These are phyloP conservation scores for Steinernema feltiae DNA, from an alignment of 1,140 invertebrate genomes.

Conservation along the genomic window DNA sequence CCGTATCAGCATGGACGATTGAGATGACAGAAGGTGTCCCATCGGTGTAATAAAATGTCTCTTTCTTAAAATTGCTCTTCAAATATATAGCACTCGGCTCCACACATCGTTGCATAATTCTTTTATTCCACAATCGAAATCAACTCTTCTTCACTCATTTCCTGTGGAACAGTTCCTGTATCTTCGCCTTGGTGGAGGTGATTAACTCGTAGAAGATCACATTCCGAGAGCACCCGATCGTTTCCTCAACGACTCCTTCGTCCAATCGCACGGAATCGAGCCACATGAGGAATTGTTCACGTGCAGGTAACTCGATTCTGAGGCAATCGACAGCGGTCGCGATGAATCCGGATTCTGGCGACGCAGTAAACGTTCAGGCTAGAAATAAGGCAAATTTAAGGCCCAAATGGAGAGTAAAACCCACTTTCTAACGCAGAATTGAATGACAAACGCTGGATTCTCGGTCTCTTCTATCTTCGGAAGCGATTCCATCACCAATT, in stretches of 20 bases:
- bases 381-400: conserved; percentile 29
- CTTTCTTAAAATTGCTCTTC: too few relatives aligned
- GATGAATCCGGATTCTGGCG: conserved; percentile 37
- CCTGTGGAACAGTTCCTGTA: background rate
- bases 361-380: conserved; percentile 34
- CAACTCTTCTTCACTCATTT: too few relatives aligned
- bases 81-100: too few relatives aligned
- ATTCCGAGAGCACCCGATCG: background rate
- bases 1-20: conserved; percentile 30
- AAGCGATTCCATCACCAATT: conserved; percentile 19
- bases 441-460: background rate
- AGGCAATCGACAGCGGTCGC: conserved; percentile 21
- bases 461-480: background rate
- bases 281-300: background rate
- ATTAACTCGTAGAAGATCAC: conserved; percentile 39
- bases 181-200: background rate
- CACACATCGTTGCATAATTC: too few relatives aligned
- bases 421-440: background rate
- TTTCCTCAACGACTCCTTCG: background rate
- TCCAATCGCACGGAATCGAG: background rate
- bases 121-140: too few relatives aligned
- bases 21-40: background rate
- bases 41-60: too few relatives aligned
- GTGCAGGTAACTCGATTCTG: conserved; percentile 13
- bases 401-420: conserved; percentile 12